phyloP scores from a whole-genome alignment of 2,113 vertebrate species.

The Chroicocephalus ridibundus region DNA sequence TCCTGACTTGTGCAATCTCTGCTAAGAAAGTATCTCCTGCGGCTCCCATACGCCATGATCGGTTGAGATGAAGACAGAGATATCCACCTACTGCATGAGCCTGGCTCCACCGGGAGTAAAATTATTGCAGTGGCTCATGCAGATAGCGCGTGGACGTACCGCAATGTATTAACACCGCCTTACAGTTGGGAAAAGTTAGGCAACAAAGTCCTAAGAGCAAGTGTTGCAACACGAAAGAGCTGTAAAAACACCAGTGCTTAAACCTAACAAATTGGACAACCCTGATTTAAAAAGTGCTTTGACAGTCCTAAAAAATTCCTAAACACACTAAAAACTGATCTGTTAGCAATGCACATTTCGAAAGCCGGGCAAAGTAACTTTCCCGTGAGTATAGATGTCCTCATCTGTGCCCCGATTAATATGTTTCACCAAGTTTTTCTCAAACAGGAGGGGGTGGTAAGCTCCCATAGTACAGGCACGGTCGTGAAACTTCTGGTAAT shows the following conservation, averaged over 20 bases:
- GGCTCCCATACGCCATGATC: fast-evolving
- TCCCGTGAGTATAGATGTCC: conserved; percentile 72
- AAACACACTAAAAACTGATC: not conserved
- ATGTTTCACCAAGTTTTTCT: conserved; percentile 81
- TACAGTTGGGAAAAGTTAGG: not conserved
- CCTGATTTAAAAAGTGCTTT: conserved; percentile 56
- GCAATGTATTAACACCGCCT: not conserved
- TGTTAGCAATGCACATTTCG: conserved; percentile 49
- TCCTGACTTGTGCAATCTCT: not conserved
- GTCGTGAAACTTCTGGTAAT: conserved; percentile 73
- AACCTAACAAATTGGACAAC: conserved; percentile 21
- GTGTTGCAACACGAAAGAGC: not conserved
- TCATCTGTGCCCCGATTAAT: conserved; percentile 74
- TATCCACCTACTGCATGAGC: not conserved
- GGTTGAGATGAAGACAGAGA: not conserved
- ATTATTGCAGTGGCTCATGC: conserved; percentile 2
- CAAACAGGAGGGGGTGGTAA: conserved; percentile 81
- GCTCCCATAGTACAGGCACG: conserved; percentile 79
- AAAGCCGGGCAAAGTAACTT: conserved; percentile 75
- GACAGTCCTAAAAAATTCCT: not conserved
- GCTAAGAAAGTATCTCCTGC: not conserved
- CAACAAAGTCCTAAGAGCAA: not conserved
- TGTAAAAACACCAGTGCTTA: conserved; percentile 39
- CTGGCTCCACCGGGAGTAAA: not conserved
- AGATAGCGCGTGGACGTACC: not conserved